These are phyloP conservation scores for Eulemur macaco DNA, from an alignment of 2,113 vertebrate genomes.

Conservation along the genomic window DNA sequence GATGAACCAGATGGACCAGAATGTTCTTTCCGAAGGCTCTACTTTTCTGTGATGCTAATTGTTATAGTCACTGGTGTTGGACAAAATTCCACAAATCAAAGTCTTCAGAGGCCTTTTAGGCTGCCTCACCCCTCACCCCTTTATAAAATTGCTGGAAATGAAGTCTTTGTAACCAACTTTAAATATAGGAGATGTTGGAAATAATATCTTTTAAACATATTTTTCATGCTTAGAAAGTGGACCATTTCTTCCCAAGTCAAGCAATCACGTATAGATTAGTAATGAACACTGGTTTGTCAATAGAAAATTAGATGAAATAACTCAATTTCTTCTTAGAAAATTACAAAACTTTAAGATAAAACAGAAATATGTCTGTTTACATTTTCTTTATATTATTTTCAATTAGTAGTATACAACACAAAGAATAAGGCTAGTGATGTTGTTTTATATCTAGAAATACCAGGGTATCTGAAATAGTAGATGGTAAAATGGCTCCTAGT, in stretches of 20 bases:
- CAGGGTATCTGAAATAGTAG: not conserved
- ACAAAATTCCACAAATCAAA: not conserved
- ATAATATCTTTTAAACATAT: not conserved
- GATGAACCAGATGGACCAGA: not conserved
- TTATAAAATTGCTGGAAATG: not conserved
- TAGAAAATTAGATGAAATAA: not conserved
- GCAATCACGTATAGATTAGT: not conserved
- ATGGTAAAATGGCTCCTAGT: not conserved
- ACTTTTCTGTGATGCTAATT: not conserved
- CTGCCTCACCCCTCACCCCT: not conserved
- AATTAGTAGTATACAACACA: not conserved
- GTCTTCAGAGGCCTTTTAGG: not conserved
- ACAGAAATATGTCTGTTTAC: not conserved
- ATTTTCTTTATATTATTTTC: not conserved
- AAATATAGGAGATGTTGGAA: not conserved
- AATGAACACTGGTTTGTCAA: not conserved
- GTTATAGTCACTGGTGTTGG: not conserved
- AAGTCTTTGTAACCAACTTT: not conserved
- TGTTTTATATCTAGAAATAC: constrained; percentile 17
- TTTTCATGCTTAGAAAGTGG: not conserved
- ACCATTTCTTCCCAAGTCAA: not conserved
- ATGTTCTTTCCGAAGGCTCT: not conserved
- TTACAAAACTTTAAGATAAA: not conserved
- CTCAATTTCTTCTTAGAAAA: not conserved
- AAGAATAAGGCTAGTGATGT: not conserved